These are phyloP conservation scores for Hirudo medicinalis DNA, from an alignment of 1,140 invertebrate species.

Conservation along the genomic window DNA sequence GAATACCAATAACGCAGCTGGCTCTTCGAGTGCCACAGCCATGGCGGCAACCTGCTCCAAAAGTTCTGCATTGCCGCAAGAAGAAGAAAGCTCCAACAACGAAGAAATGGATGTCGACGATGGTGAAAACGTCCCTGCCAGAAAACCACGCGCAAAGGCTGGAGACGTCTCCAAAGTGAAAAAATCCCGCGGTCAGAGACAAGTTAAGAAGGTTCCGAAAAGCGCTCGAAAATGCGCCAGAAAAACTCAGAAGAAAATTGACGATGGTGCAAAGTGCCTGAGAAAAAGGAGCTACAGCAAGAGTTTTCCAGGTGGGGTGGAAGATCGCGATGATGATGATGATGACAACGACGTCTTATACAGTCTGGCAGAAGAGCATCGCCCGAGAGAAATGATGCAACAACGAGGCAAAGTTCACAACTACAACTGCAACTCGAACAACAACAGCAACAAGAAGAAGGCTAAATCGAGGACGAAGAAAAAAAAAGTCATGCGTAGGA, in stretches of 20 bases:
- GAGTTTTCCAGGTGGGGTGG: neutral
- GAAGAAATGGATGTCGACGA: too few species aligned
- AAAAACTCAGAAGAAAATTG: neutral
- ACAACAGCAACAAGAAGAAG: slow-evolving; percentile 11
- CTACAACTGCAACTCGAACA: neutral
- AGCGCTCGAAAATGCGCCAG: neutral
- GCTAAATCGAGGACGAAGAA: neutral
- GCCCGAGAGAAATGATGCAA: neutral
- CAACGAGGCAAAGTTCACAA: slow-evolving; percentile 2
- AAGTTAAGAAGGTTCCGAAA: neutral
- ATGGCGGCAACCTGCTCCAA: too few species aligned
- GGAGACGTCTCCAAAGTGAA: too few species aligned
- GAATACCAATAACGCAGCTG: too few species aligned
- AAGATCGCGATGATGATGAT: slow-evolving; percentile 1
- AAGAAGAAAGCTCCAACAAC: too few species aligned
- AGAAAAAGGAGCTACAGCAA: neutral
- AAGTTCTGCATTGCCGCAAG: too few species aligned
- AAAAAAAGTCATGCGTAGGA: neutral
- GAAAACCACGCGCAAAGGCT: too few species aligned
- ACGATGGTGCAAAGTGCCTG: neutral
- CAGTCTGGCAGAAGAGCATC: neutral
- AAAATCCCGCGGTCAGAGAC: too few species aligned
- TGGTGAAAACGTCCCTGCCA: too few species aligned
- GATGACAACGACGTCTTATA: neutral
- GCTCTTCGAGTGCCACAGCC: too few species aligned